Percentiles rank a stretch among this genome's conserved stretches.
Conservation (phyloP, 2,797 vertebrate species). For the Chrysocyon brachyurus region DNA sequence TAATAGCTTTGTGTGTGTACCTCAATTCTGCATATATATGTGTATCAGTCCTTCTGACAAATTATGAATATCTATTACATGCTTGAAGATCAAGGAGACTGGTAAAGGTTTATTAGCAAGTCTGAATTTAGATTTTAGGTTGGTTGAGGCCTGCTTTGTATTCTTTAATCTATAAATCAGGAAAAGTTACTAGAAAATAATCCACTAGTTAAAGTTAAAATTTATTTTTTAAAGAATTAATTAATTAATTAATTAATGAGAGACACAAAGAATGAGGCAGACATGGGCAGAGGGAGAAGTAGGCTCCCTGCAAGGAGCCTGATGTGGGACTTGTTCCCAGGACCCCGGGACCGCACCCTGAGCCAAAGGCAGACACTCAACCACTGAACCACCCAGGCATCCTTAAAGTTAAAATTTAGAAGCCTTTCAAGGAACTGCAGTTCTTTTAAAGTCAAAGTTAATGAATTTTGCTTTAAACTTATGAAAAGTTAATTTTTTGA, state of each 20-base stretch:
- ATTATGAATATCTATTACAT: not conserved
- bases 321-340: no score
- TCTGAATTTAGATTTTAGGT: constrained; percentile 30
- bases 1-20: not conserved
- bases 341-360: no score
- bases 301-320: no score
- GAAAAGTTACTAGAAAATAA: constrained; percentile 42
- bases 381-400: no score
- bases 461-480: constrained; percentile 40
- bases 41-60: not conserved
- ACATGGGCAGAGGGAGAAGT: no score
- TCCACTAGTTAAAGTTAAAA: constrained; percentile 60
- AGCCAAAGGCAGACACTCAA: no score
- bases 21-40: not conserved
- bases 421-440: constrained; percentile 11
- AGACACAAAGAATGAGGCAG: no score
- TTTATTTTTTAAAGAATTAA: not conserved
- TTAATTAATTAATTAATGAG: no score
- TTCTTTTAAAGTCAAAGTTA: constrained; percentile 43
- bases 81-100: not conserved
- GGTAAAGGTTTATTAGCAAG: not conserved
- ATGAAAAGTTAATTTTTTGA: constrained; percentile 38
- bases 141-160: not conserved
- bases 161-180: constrained; percentile 16
- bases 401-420: constrained; percentile 54